These are phyloP conservation scores for Sitophilus oryzae DNA, from an alignment of 1,140 invertebrate genomes.

Conservation along the genomic window DNA sequence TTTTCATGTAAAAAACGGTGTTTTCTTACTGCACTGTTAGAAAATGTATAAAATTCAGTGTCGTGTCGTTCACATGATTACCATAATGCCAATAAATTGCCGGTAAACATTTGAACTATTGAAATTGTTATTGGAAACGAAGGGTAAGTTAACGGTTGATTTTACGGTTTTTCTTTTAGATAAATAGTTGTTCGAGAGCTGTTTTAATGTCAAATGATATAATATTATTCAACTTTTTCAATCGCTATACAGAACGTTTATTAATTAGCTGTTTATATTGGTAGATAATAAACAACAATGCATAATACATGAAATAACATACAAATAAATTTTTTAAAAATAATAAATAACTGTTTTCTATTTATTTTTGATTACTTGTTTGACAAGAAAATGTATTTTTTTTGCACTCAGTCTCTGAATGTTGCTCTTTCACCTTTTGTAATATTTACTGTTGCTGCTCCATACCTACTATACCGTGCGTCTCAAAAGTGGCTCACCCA, in stretches of 20 bases:
- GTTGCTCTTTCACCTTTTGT: no score
- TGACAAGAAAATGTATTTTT: no score
- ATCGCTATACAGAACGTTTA: not conserved
- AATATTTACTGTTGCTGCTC: no score
- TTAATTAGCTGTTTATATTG: not conserved
- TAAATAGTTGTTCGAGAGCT: not conserved
- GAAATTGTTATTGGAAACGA: not conserved
- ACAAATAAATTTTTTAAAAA: not conserved
- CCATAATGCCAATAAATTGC: not conserved
- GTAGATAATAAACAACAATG: not conserved
- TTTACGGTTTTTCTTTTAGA: not conserved
- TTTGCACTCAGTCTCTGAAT: no score
- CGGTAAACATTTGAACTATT: not conserved
- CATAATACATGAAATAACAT: not conserved
- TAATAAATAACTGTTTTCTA: not conserved
- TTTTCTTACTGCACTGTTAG: not conserved
- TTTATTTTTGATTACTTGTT: not conserved
- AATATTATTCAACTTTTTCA: not conserved
- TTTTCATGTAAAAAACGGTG: no score
- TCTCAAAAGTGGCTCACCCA: no score
- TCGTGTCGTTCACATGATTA: not conserved
- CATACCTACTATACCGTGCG: no score
- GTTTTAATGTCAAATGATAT: not conserved
- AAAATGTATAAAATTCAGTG: not conserved
- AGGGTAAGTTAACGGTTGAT: not conserved